A percentile compares a stretch with the other conserved stretches of the same genome.
phyloP scores from a whole-genome alignment of 2,888 invertebrate species.

The Amaurobius ferox region DNA sequence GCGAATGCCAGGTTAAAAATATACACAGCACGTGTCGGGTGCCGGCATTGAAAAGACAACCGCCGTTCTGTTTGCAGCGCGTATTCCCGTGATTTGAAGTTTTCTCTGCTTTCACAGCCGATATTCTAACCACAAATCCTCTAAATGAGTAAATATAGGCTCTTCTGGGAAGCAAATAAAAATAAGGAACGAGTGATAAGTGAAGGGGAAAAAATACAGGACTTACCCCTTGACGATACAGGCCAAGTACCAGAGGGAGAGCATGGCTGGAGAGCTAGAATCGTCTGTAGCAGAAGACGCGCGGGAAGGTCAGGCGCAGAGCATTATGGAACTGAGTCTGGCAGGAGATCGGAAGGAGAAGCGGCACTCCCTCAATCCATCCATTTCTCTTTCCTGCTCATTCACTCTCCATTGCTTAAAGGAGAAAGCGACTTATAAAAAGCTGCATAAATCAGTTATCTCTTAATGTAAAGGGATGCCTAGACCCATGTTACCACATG shows the following conservation, averaged over 20 bases:
- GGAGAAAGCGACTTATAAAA: background rate
- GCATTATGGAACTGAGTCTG: constrained; percentile 29
- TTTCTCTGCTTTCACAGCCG: too few species aligned
- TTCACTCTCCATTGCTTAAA: background rate
- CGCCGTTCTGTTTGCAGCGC: constrained; percentile 47
- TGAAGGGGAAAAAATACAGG: background rate
- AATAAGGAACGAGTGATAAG: too few species aligned
- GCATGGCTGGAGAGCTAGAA: constrained; percentile 42
- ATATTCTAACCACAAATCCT: too few species aligned
- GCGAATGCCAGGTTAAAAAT: constrained; percentile 27
- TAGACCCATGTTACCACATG: too few species aligned
- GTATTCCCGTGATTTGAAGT: constrained; percentile 19
- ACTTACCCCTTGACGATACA: constrained; percentile 68
- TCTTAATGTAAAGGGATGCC: too few species aligned
- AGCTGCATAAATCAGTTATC: too few species aligned
- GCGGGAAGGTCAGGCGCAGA: constrained; percentile 49
- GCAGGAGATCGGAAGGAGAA: background rate
- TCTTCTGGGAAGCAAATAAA: too few species aligned
- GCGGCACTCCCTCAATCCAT: background rate
- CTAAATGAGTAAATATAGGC: too few species aligned
- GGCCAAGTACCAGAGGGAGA: constrained; percentile 67
- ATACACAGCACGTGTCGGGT: constrained; percentile 28
- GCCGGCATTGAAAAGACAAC: constrained; percentile 10
- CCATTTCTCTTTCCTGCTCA: background rate
- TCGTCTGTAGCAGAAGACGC: constrained; percentile 29